These are phyloP conservation scores for Chymomyza procnemis DNA, from an alignment of 2,888 invertebrate genomes.

Conservation along the genomic window DNA sequence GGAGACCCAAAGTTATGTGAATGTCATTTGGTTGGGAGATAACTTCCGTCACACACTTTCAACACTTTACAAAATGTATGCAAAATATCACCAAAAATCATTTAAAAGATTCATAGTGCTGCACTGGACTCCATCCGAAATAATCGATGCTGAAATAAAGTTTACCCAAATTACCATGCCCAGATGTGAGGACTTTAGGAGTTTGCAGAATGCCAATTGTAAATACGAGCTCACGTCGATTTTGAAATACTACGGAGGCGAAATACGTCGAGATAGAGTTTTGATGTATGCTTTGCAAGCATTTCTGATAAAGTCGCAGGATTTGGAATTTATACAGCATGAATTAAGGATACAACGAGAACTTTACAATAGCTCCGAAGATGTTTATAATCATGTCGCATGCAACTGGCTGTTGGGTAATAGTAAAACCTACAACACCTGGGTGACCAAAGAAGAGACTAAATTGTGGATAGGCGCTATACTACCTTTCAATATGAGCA, in stretches of 20 bases:
- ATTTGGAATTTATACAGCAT: conserved; percentile 31
- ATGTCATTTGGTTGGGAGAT: conserved; percentile 85
- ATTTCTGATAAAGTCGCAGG: conserved; percentile 50
- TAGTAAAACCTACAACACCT: conserved; percentile 78
- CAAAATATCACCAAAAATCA: conserved; percentile 20
- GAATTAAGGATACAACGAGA: conserved; percentile 26
- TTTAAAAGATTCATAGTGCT: conserved; percentile 81
- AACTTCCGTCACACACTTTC: conserved; percentile 79
- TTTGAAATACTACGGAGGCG: conserved; percentile 83
- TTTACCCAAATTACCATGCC: conserved; percentile 83
- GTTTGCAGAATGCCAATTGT: conserved; percentile 79
- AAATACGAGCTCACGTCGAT: conserved; percentile 85
- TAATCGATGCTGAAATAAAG: conserved; percentile 80
- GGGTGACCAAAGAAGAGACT: conserved; percentile 75
- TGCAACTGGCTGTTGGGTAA: conserved; percentile 84
- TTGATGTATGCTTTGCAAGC: conserved; percentile 52
- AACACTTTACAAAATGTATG: conserved; percentile 70
- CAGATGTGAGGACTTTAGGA: conserved; percentile 80
- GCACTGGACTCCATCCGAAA: conserved; percentile 84
- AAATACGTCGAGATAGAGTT: conserved; percentile 78
- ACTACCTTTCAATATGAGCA: conserved; percentile 83
- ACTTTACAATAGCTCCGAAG: conserved; percentile 2
- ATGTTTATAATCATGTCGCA: conserved; percentile 78
- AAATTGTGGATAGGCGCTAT: conserved; percentile 72
- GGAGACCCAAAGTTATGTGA: conserved; percentile 80